Base-by-base conservation (phyloP, 1,140 invertebrate genomes). In the Popillia japonica region DNA sequence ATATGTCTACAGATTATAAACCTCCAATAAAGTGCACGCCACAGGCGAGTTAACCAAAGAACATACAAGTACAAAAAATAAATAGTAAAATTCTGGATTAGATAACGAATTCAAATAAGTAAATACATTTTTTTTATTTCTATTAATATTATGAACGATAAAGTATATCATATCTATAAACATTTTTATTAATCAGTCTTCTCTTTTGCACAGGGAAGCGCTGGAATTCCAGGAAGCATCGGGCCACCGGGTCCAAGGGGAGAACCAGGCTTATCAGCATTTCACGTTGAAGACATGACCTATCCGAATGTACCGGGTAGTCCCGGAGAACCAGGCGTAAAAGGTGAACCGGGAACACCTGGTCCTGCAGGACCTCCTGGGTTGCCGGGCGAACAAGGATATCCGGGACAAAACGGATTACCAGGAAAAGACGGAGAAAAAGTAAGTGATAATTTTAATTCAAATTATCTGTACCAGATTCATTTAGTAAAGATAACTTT, bases 281-380 rank as follows among this genome's bases (percentile, higher is more conserved):
- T 7, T 14, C 27, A 14, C 0, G 72, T 11, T 41, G 72, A 14
- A 73, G 10, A 73, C 0, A 17, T 20, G 11, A 34, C 11, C 11
- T 9, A 8, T 20, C 83, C 87, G 8, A 92, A 92, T 22, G 85
- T 83, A 20, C 83, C 85, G n/a, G 93, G 93, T 14, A 81, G n/a
- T 14, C 27, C 8, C 6, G 72, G 72, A 1, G 27, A 22, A 40
- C 27, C 72, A 40, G 72, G 42, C 55, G 42, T 17, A 40, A 90
- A 93, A 83, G 93, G 92, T 17, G 89, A 91, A 76, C 87, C 90
- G 82, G 92, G 92, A 14, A 90, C 91, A 83, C 84, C 90, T 10
- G 92, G 92, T 77, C 86, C 89, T 84, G 89, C 90, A 86, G 91
- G 91, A 90, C 78, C 83, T 40, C 84, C 88, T 44, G 90, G 90